These are phyloP conservation scores for Eupeodes latifasciatus DNA, from an alignment of 2,888 invertebrate species.

Conservation along the genomic window DNA sequence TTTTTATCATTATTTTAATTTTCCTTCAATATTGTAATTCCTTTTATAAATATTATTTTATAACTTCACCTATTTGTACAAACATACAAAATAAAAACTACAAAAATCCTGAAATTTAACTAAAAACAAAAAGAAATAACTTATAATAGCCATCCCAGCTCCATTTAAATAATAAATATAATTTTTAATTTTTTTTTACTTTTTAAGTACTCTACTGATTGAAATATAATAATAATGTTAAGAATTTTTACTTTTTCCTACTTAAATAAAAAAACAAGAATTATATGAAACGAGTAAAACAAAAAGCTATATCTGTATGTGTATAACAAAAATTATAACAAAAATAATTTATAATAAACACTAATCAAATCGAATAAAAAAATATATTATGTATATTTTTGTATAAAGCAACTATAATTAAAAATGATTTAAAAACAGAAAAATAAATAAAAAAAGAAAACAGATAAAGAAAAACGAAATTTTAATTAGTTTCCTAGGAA, in stretches of 20 bases:
- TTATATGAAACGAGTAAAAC: conserved; percentile 30
- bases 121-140: conserved; percentile 31
- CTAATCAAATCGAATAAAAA: conserved; percentile 65
- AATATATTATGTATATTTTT: conserved; percentile 73
- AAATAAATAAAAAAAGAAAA: conserved; percentile 45
- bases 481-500: conserved; percentile 60
- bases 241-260: conserved; percentile 72
- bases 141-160: conserved; percentile 30
- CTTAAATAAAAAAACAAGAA: conserved; percentile 51
- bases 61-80: conserved; percentile 70
- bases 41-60: conserved; percentile 50
- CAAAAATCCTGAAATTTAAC: conserved; percentile 61
- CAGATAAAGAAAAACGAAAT: conserved; percentile 11
- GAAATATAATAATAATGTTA: conserved; percentile 60
- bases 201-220: conserved; percentile 64
- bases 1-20: not conserved
- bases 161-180: conserved; percentile 13
- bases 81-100: conserved; percentile 66
- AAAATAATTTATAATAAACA: conserved; percentile 47
- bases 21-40: conserved; percentile 43
- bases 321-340: conserved; percentile 27
- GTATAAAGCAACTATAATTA: conserved; percentile 53
- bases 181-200: conserved; percentile 32
- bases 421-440: conserved; percentile 44
- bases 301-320: conserved; percentile 51